Evolutionary conservation across 2,113 vertebrate genomes (phyloP).

Genomic region (Poeciliopsis turrubarensis): DNA sequence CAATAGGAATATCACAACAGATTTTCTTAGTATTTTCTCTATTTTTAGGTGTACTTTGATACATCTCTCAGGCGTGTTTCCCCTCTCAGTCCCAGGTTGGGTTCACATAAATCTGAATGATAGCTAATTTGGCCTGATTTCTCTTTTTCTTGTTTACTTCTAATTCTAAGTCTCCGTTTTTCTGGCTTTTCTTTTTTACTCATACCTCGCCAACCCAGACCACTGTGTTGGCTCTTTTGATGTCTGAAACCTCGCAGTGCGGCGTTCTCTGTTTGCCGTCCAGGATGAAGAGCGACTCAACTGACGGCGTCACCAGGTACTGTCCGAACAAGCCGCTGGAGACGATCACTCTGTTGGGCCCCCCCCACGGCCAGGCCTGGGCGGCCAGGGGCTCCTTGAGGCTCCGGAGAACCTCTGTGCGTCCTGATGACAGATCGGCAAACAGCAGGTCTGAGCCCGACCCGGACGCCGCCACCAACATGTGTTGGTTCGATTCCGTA

Average conservation of each 20-base stretch:
- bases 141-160: slow-evolving; percentile 18
- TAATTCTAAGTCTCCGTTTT: slow-evolving; percentile 17
- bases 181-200: slow-evolving; percentile 61
- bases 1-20: slow-evolving; percentile 75
- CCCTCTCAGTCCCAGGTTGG: slow-evolving; percentile 70
- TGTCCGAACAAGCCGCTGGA: slow-evolving; percentile 94
- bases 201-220: slow-evolving; percentile 98
- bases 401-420: slow-evolving; percentile 79
- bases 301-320: slow-evolving; percentile 89
- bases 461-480: slow-evolving; percentile 83
- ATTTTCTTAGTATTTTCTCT: slow-evolving; percentile 69
- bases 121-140: slow-evolving; percentile 69
- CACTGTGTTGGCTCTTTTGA: slow-evolving; percentile 87
- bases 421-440: slow-evolving; percentile 87
- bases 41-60: slow-evolving; percentile 74
- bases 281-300: slow-evolving; percentile 89
- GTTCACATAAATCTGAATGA: slow-evolving; percentile 70
- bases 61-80: slow-evolving; percentile 66
- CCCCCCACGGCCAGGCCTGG: slow-evolving; percentile 86
- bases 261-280: slow-evolving; percentile 86
- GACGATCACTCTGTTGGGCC: slow-evolving; percentile 84
- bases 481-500: slow-evolving; percentile 85
- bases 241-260: slow-evolving; percentile 91
- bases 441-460: slow-evolving; percentile 86
- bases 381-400: slow-evolving; percentile 84